Percentiles rank a stretch among this genome's conserved stretches.
phyloP scores from a whole-genome alignment of 2,797 vertebrate species.

The Apogon talboti region DNA sequence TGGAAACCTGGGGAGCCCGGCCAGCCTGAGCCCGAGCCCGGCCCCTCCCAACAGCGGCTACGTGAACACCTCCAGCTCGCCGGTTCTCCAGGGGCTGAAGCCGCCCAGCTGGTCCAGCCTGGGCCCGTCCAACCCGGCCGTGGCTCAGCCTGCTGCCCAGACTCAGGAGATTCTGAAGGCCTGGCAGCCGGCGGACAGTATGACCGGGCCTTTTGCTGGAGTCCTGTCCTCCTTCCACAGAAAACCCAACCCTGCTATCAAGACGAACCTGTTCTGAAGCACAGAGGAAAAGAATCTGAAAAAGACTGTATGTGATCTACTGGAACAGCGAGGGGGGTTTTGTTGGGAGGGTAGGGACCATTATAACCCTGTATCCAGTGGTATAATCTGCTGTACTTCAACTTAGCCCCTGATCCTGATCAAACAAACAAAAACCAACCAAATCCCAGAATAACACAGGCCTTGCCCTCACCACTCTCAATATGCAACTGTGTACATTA shows the following conservation, averaged over 20 bases:
- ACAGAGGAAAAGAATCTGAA: conserved; percentile 44
- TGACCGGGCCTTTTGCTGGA: conserved; percentile 93
- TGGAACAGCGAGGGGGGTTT: conserved; percentile 46
- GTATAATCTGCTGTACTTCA: conserved; percentile 44
- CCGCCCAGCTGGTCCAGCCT: conserved; percentile 89
- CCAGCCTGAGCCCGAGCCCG: conserved; percentile 91
- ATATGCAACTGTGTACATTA: conserved; percentile 42
- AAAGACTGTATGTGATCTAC: conserved; percentile 37
- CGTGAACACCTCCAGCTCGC: conserved; percentile 82
- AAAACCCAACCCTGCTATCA: conserved; percentile 90
- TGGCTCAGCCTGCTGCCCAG: conserved; percentile 82
- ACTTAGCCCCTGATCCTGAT: conserved; percentile 29
- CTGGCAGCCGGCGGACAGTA: conserved; percentile 94
- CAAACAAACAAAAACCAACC: conserved; percentile 19
- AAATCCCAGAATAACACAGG: conserved; percentile 46
- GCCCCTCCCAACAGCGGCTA: conserved; percentile 79
- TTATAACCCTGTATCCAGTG: conserved; percentile 35
- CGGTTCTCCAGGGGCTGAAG: conserved; percentile 89
- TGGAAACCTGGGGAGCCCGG: conserved; percentile 88
- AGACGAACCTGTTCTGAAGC: conserved; percentile 94
- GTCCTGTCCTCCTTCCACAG: conserved; percentile 96
- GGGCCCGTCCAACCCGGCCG: conserved; percentile 82
- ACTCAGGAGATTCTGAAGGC: conserved; percentile 93
- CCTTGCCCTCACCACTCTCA: conserved; percentile 21
- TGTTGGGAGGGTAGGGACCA: conserved; percentile 49